Conservation (phyloP, 1,140 invertebrate genomes). For the Trichonephila clavata region DNA sequence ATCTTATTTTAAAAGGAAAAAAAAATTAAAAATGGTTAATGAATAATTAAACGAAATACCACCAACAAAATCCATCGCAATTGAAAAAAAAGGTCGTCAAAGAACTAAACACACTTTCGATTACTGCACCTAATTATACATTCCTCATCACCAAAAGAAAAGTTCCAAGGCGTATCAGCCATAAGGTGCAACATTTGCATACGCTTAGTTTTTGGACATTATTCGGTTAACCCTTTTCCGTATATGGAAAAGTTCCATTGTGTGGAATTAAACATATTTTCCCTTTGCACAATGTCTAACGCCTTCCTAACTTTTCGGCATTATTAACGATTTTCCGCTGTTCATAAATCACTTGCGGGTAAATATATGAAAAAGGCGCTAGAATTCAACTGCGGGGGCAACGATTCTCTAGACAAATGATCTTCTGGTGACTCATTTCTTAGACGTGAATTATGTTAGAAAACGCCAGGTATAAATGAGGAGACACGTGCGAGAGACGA, state of each 20-base stretch:
- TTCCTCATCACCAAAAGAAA: background rate
- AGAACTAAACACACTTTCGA: background rate
- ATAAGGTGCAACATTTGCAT: constrained; percentile 16
- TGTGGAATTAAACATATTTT: constrained; percentile 50
- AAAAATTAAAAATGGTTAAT: background rate
- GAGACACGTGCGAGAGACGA: background rate
- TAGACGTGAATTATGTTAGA: constrained; percentile 16
- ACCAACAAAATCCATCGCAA: background rate
- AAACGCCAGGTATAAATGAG: constrained; percentile 37
- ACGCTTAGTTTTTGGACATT: constrained; percentile 10
- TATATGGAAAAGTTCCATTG: constrained; percentile 9
- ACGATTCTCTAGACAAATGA: constrained; percentile 36
- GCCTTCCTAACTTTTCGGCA: constrained; percentile 44
- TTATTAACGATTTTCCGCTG: constrained; percentile 57
- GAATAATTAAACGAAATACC: background rate
- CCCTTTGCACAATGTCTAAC: background rate
- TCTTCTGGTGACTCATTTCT: constrained; percentile 41
- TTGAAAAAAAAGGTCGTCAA: background rate
- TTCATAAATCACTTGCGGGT: constrained; percentile 54
- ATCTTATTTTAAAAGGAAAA: no score
- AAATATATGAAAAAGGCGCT: constrained; percentile 60
- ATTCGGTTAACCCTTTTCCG: constrained; percentile 21
- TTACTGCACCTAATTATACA: background rate
- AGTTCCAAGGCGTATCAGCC: background rate
- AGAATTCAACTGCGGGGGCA: constrained; percentile 50